Evolutionary conservation across 2,888 invertebrate species (phyloP), one percentile per base, ranked within the genome.

Genomic region (Patella ulyssiponensis): DNA sequence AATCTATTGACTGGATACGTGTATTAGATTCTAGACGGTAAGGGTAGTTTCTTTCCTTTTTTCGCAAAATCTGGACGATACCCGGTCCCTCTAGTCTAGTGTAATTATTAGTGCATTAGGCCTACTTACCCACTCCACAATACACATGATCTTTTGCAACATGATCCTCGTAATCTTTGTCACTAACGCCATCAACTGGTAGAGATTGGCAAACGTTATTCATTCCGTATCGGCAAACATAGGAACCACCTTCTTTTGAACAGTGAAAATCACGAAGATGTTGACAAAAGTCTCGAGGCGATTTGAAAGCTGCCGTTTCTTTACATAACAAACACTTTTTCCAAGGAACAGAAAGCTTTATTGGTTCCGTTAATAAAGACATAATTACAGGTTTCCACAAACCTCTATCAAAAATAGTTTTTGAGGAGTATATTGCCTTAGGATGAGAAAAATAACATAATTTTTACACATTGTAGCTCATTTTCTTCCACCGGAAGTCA

Each of bases 161-260:
- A 91, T 97, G 97, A 84, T 95, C 95, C 92, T 96, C 95, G 91
- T 97, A 97, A 89, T 97, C 97, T 78, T 95, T 94, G 92, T 96
- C 96, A 82, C 95, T 95, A 79, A 97, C 95, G 85, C 97, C 97
- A 90, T 97, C 97, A 88, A 96, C 93, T n/a, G 97, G 97, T 83
- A 97, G 92, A 77, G 96, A 95, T 74, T 95, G 94, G 91, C 97
- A 97, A 71, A 97, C 95, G 76, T 95, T 95, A 92, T 97, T 96
- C 89, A 95, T 94, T 69, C 96, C 97, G 93, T 97, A 97, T 87
- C 95, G 95, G 90, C 97, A 97, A 17, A 96, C 94, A 90, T 94
- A 95, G 23, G 96, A 96, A 52, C 96, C 96, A 77, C 97, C 96
- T 92, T 97, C 96, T 87, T 94, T 94, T 33, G 95, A 94, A 90